Conservation (phyloP, 2,888 invertebrate species). For the Drosophila melanosoma region DNA sequence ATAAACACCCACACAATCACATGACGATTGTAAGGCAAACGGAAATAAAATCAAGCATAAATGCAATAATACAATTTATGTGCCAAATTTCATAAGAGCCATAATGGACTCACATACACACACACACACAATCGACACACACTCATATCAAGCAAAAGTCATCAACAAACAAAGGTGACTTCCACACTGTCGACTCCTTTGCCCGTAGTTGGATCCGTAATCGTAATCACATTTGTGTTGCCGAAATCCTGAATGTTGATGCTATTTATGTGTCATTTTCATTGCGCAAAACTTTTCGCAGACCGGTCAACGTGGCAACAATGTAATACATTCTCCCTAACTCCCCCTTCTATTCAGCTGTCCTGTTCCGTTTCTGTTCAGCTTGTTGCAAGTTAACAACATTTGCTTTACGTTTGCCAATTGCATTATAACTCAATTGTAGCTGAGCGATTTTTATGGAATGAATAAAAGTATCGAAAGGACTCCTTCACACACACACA, state of each 20-base stretch:
- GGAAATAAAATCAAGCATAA: slow-evolving; percentile 81
- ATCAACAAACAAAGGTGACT: slow-evolving; percentile 77
- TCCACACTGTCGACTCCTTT: slow-evolving; percentile 13
- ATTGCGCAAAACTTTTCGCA: slow-evolving; percentile 57
- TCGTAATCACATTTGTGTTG: slow-evolving; percentile 76
- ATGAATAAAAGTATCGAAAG: slow-evolving; percentile 47
- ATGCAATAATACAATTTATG: slow-evolving; percentile 81
- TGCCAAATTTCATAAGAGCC: slow-evolving; percentile 74
- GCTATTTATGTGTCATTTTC: slow-evolving; percentile 77
- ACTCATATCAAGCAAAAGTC: slow-evolving; percentile 62
- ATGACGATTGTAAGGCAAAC: slow-evolving; percentile 68
- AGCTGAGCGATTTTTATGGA: slow-evolving; percentile 74
- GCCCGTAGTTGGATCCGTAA: slow-evolving; percentile 42
- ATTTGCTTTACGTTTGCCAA: slow-evolving; percentile 79
- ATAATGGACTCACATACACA: slow-evolving; percentile 67
- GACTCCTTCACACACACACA: slow-evolving; percentile 25
- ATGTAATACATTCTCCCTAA: slow-evolving; percentile 47
- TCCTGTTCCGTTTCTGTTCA: slow-evolving; percentile 8
- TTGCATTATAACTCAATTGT: slow-evolving; percentile 81
- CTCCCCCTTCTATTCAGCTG: background rate
- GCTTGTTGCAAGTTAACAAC: slow-evolving; percentile 67
- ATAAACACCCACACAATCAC: slow-evolving; percentile 62
- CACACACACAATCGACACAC: slow-evolving; percentile 25
- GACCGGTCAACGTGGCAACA: slow-evolving; percentile 65
- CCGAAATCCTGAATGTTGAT: slow-evolving; percentile 59